Percentiles rank a stretch among this genome's conserved stretches.
Evolutionary conservation across 2,797 vertebrate genomes (phyloP).

Genomic region (Enteromius viviparus): DNA sequence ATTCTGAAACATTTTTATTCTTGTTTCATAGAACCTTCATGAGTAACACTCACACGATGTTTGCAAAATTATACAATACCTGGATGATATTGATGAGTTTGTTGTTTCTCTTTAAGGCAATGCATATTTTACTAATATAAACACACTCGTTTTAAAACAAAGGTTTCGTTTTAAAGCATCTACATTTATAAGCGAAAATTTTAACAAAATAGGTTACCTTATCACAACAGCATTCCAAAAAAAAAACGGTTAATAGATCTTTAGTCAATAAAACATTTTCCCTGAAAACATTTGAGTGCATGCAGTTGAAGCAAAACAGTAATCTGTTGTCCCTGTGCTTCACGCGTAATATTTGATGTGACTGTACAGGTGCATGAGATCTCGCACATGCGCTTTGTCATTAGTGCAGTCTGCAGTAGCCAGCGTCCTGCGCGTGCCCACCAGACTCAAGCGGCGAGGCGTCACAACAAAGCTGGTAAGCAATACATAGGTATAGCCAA

Average conservation of each 20-base stretch:
- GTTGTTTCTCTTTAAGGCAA: background rate
- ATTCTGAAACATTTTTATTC: background rate
- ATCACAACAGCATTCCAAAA: background rate
- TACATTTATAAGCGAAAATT: background rate
- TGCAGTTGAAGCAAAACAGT: background rate
- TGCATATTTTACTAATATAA: too few species aligned
- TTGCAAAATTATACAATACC: background rate
- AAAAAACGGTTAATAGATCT: background rate
- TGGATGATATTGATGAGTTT: background rate
- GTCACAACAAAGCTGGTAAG: slow-evolving; percentile 55
- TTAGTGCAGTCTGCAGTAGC: slow-evolving; percentile 48
- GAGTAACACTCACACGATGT: background rate
- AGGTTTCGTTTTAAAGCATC: background rate
- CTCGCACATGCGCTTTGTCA: slow-evolving; percentile 42
- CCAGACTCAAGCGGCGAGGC: slow-evolving; percentile 33
- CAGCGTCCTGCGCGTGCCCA: slow-evolving; percentile 40
- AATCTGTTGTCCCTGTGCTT: background rate
- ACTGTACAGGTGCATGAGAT: slow-evolving; percentile 33
- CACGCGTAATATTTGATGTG: background rate
- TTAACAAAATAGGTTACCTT: background rate
- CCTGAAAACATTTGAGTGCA: background rate
- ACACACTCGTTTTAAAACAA: background rate
- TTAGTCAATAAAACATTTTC: background rate
- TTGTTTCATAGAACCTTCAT: background rate
- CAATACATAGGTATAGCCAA: slow-evolving; percentile 19